Evolutionary conservation across 2,888 invertebrate genomes (phyloP).

Genomic region (Eristalinus aeneus): DNA sequence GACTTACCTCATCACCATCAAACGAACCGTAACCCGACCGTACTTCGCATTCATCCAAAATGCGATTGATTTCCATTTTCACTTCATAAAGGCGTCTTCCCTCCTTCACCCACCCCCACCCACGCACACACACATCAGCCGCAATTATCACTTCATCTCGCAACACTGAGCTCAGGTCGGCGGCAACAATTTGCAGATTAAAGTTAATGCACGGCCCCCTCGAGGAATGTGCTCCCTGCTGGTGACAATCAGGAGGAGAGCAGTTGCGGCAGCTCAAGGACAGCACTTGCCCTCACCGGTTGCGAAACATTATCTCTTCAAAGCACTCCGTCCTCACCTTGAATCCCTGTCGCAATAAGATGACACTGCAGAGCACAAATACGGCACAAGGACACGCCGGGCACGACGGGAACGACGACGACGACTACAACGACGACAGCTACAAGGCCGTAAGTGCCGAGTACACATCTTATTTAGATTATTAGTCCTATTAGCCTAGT

Average conservation of each 20-base stretch:
- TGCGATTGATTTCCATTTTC: background rate
- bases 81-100: background rate
- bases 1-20: background rate
- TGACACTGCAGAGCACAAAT: background rate
- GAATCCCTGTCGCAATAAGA: constrained; percentile 2
- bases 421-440: background rate
- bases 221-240: background rate
- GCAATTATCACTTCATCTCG: background rate
- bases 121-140: background rate
- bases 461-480: constrained; percentile 43
- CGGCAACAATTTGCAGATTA: constrained; percentile 2
- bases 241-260: background rate
- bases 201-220: background rate
- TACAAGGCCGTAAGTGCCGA: constrained; percentile 36
- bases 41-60: background rate
- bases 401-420: background rate
- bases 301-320: constrained; percentile 3
- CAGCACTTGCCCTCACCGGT: background rate
- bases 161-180: background rate
- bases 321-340: constrained; percentile 38
- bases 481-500: constrained; percentile 59
- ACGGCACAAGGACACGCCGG: background rate
- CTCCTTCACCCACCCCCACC: background rate
- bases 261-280: background rate
- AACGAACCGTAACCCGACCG: background rate